Conservation (phyloP, 2,797 vertebrate species). For the Spinus pinus region DNA sequence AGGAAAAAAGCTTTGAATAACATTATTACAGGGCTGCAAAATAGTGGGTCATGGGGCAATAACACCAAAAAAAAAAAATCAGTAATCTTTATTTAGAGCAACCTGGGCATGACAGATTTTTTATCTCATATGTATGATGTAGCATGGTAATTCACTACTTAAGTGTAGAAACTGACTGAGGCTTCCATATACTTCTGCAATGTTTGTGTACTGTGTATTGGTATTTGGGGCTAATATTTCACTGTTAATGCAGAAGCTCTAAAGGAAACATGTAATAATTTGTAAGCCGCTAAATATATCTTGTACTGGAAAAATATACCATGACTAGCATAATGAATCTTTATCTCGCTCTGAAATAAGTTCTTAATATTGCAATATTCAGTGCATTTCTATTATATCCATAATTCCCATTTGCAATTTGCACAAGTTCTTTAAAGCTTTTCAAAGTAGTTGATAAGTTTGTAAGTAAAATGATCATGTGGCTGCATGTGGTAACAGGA, state of each 20-base stretch:
- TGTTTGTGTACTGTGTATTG: not conserved
- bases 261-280: not conserved
- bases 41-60: not conserved
- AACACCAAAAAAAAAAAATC: not conserved
- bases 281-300: not conserved
- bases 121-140: not conserved
- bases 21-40: not conserved
- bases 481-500: not conserved
- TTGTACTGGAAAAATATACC: not conserved
- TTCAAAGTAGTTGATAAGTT: not conserved
- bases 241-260: not conserved
- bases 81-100: not conserved
- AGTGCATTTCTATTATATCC: not conserved
- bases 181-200: not conserved
- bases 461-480: not conserved
- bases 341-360: not conserved
- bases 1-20: not conserved
- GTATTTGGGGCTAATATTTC: not conserved
- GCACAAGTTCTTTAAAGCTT: not conserved
- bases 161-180: not conserved
- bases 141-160: not conserved
- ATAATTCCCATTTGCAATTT: not conserved
- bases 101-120: not conserved
- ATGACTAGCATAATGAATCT: not conserved
- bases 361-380: not conserved